These are phyloP conservation scores for Mycetomoellerius zeteki DNA, from an alignment of 1,140 invertebrate species.

Conservation along the genomic window DNA sequence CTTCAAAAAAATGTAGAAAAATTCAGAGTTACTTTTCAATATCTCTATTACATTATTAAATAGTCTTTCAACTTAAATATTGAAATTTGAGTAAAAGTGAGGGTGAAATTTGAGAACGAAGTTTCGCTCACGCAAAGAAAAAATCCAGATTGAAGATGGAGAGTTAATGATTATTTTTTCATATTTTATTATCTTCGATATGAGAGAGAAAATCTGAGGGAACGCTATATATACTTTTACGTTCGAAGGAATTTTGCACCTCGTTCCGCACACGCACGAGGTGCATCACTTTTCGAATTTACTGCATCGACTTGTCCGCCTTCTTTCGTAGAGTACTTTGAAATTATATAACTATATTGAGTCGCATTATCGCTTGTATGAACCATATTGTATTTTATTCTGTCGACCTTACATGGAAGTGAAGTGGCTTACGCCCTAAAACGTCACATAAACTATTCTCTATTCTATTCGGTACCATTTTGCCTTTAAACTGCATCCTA, in stretches of 20 bases:
- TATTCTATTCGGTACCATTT: slow-evolving; percentile 31
- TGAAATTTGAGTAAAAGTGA: no score
- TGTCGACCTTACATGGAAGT: slow-evolving; percentile 20
- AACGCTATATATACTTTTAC: not conserved
- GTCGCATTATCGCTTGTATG: not conserved
- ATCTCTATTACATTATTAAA: no score
- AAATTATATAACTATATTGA: slow-evolving; percentile 17
- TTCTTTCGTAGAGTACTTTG: not conserved
- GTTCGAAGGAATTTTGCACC: not conserved
- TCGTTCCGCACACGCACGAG: not conserved
- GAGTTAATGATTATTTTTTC: not conserved
- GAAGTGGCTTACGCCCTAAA: slow-evolving; percentile 39
- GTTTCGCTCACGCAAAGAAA: no score
- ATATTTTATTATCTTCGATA: not conserved
- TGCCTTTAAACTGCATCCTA: not conserved
- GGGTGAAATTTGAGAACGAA: no score
- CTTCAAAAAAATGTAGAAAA: no score
- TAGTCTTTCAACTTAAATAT: no score
- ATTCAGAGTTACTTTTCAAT: no score
- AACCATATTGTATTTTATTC: slow-evolving; percentile 21
- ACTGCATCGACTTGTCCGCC: not conserved
- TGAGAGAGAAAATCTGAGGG: not conserved
- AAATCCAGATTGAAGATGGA: no score
- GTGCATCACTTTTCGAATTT: not conserved
- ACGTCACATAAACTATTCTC: slow-evolving; percentile 56